A percentile compares a stretch with the other conserved stretches of the same genome.
Conservation (phyloP, 2,888 invertebrate species). For the Craniophora ligustri region DNA sequence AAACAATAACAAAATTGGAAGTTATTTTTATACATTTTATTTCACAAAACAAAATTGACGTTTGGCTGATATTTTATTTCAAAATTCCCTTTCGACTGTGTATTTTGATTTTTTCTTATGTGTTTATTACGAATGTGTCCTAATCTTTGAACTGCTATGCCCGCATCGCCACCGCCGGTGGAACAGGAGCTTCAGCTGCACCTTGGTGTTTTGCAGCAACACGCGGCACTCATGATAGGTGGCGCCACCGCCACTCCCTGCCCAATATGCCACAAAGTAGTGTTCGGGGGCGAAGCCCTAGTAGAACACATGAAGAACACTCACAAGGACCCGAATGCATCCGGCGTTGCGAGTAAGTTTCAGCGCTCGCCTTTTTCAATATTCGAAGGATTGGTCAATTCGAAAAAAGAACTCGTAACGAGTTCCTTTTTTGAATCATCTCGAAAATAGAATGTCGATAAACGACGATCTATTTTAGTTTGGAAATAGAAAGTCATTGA, state of each 20-base stretch:
- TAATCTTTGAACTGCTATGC: constrained; percentile 85
- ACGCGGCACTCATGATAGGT: constrained; percentile 96
- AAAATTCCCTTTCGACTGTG: constrained; percentile 70
- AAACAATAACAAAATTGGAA: too few species aligned
- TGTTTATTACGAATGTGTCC: constrained; percentile 73
- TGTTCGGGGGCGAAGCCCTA: constrained; percentile 96
- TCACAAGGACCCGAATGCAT: constrained; percentile 97
- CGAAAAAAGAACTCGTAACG: constrained; percentile 48
- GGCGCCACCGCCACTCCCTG: constrained; percentile 97
- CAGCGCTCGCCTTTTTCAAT: constrained; percentile 59
- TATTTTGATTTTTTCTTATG: constrained; percentile 57
- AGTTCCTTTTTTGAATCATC: constrained; percentile 49
- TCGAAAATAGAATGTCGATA: constrained; percentile 55
- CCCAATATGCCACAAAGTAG: constrained; percentile 97
- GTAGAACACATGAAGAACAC: constrained; percentile 99
- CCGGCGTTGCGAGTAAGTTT: constrained; percentile 96
- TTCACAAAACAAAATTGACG: constrained; percentile 65
- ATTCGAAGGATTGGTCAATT: constrained; percentile 48
- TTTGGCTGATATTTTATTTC: constrained; percentile 66
- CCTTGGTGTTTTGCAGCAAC: constrained; percentile 98
- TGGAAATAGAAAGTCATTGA: constrained; percentile 40
- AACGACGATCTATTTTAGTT: constrained; percentile 41
- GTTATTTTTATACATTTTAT: constrained; percentile 18
- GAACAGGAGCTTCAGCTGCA: constrained; percentile 96
- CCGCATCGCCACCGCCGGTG: constrained; percentile 82